Evolutionary conservation across 2,797 vertebrate species (phyloP), one percentile per base, ranked within the genome.

Genomic region (Loris lydekkerianus): DNA sequence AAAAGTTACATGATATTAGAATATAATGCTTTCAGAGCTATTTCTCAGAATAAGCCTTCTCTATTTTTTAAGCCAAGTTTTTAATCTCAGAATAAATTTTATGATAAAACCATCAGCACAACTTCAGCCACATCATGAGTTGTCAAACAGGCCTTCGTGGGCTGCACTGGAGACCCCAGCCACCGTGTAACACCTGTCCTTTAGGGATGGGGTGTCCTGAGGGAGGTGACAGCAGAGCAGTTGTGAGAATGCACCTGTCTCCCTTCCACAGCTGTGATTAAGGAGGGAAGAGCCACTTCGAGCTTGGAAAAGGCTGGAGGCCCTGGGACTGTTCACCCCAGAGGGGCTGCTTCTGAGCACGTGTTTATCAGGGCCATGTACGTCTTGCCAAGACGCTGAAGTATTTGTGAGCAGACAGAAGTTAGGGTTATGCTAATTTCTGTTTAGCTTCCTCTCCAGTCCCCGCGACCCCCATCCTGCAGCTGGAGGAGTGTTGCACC

Each of bases 401-500:
- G 53, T 90, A 29, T 76, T 63, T 92, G 63, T 78, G 76, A 40
- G n/a, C 43, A 46, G 20, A 40, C 63, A 86, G 94, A 98, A 98
- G 89, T 92, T 96, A 84, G 93, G 97, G 85, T 98, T 4, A 96
- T 97, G 53, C 96, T 98, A 97, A 98, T 97, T 98, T 98, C 97
- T 98, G 96, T 98, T 98, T 98, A 99, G 99, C 98, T 98, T 98
- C 99, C 96, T 98, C 98, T 97, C 98, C 98, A 99, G 99, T 99
- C 97, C 99, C 99, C 73, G 99, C 99, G 27, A 98, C 99, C 10
- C 99, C 99, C 0, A 99, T 99, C 97, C 99, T 99, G 86, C 99
- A 99, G 98, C 98, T 99, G 91, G 99, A 99, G 97, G 99, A 99
- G 96, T 99, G 99, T 93, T 99, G 99, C 97, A 99, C 99, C 96